Percentiles rank a stretch among this genome's conserved stretches.
Conservation (phyloP, 1,140 invertebrate species). For the Trichonephila clavipes region DNA sequence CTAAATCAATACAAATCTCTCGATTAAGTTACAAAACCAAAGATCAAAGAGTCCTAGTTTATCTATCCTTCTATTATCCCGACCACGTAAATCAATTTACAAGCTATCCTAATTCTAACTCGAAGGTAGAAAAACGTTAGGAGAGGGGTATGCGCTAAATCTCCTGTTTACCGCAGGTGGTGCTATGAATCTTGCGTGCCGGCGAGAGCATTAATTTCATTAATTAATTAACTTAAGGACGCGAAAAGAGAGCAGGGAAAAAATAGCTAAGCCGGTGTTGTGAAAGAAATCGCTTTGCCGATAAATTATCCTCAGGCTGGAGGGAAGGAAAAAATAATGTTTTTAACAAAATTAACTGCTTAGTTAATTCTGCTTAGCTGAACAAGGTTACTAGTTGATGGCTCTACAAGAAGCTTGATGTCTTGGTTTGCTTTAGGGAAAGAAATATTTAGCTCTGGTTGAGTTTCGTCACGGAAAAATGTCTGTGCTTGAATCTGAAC, state of each 20-base stretch:
- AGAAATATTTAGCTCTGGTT: not conserved
- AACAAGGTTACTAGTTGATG: slow-evolving; percentile 46
- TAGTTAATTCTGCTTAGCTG: slow-evolving; percentile 54
- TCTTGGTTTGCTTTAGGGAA: slow-evolving; percentile 35
- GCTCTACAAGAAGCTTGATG: slow-evolving; percentile 27
- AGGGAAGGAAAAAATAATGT: slow-evolving; percentile 50
- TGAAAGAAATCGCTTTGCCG: slow-evolving; percentile 68
- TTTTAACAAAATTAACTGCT: slow-evolving; percentile 71
- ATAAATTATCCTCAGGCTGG: slow-evolving; percentile 65
- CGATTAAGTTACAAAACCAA: not conserved
- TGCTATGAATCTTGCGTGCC: slow-evolving; percentile 66
- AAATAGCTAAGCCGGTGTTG: slow-evolving; percentile 41
- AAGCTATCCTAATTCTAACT: slow-evolving; percentile 4
- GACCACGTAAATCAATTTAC: slow-evolving; percentile 51
- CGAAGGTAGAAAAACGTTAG: not conserved
- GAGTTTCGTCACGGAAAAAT: not conserved
- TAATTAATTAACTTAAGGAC: slow-evolving; percentile 74
- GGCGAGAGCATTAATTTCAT: slow-evolving; percentile 69
- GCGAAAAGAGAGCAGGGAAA: slow-evolving; percentile 16
- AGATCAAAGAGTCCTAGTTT: not conserved
- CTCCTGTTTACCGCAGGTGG: slow-evolving; percentile 72
- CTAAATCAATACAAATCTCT: not conserved
- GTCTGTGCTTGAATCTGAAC: not conserved
- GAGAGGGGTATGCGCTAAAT: slow-evolving; percentile 44
- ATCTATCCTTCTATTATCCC: not conserved